Evolutionary conservation across 2,888 invertebrate species (phyloP), one percentile per base, ranked within the genome.

Genomic region (Mactromeris polynyma): DNA sequence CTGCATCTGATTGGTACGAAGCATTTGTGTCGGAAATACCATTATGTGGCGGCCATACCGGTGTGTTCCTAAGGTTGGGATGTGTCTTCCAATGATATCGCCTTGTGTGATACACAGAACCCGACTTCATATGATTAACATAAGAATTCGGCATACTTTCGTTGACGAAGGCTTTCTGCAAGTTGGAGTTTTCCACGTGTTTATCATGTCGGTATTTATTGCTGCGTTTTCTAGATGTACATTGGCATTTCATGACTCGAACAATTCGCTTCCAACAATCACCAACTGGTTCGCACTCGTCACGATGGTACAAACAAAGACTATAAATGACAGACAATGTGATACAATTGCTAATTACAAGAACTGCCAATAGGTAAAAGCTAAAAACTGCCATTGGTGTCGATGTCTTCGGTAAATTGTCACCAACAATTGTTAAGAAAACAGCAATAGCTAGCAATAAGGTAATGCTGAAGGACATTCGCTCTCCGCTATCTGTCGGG

Each of bases 361-460:
- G n/a, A 33, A 81, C 54, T 54, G 81, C 21, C 19, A 83, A 19
- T 26, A 83, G 33, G 69, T 73, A 83, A 46, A 33, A 83, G 26
- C 73, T 73, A 19, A 73, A 83, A 17, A 77, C 1, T 46, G 83
- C 14, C 83, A 83, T 83, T 33, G 83, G 83, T 26, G 38, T 77
- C 17, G 83, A 83, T 2, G 83, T 31, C 69, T 83, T 83, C 31
- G 83, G 83, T 31, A 83, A 69, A 33, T 73, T 83, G 69, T 83
- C 83, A 9, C 46, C 83, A 73, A 83, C 83, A 31, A 83, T 69
- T 11, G 83, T 83, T 21, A 83, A 36, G n/a, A 83, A 83, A 0
- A 83, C 83, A 26, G 83, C 83, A 73, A 73, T 73, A 2, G 83
- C 83, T 33, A 83, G 26, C 33, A 83, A 73, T 42, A 83, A 69